Base-by-base conservation (phyloP, 2,888 invertebrate genomes). In the Argynnis bischoffii region DNA sequence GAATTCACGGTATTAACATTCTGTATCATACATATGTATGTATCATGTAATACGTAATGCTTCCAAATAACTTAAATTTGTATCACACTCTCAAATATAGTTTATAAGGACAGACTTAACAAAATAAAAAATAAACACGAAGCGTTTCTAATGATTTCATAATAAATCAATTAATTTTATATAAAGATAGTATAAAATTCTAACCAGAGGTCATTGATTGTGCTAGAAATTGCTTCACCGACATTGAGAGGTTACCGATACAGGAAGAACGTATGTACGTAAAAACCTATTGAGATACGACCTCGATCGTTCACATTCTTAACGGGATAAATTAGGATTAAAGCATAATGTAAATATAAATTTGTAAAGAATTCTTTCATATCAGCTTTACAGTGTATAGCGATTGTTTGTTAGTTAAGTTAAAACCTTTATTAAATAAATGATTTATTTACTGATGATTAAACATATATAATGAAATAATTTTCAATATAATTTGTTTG, bases 181-280 rank as follows among this genome's bases (percentile, higher is more conserved):
- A 80, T 84, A 80, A 77, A 79, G 79, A 82, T 77, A 79, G 75
- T 74, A 76, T 71, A 75, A 79, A 79, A 76, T 83, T 82, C 77
- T 75, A 76, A 67, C 41, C 72, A 80, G 79, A 89, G 87, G 88
- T 86, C 87, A 76, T 75, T 72, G 71, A 84, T 88, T 88, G 85
- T 87, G 51, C 78, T 75, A 79, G 73, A 76, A 81, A 79, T 79
- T 78, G 77, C 77, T 81, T 75, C 73, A 73, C 72, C 64, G 74
- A 69, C 77, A 84, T 85, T 84, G 82, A 83, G 75, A 77, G 72
- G 70, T 75, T 77, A 59, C 69, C 71, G 70, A 74, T 75, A 64
- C 69, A 81, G 80, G 79, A 82, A 81, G 80, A 75, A 63, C 26
- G 26, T 66, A 51, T 50, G 66, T 70, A 51, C 31, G 65, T 75